Evolutionary conservation across 2,113 vertebrate genomes (phyloP).

Genomic region (Penelope pileata): DNA sequence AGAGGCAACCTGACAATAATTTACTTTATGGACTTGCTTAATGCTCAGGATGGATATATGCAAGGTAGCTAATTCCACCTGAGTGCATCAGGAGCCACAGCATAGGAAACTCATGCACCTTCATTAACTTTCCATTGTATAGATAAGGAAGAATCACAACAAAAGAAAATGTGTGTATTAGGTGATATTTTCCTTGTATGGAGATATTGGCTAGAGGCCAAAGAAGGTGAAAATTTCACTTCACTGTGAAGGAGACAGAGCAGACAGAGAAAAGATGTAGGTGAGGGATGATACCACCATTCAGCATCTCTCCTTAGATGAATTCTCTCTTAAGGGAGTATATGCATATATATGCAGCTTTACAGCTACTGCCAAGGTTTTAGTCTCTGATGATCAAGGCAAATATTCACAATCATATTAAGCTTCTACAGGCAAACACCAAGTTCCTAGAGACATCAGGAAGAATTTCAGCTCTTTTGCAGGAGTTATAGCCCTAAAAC

Average conservation of each 20-base stretch:
- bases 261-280: neutral
- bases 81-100: neutral
- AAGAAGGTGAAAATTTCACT: neutral
- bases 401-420: neutral
- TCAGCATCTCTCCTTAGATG: neutral
- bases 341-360: neutral
- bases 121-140: neutral
- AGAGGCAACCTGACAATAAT: neutral
- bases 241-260: neutral
- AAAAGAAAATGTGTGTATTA: neutral
- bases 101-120: neutral
- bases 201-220: neutral
- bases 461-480: neutral
- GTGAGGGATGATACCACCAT: rapidly evolving
- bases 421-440: neutral
- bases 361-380: neutral
- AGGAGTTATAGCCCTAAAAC: neutral
- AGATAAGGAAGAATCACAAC: neutral
- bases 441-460: neutral
- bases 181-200: neutral
- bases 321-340: neutral
- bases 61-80: neutral
- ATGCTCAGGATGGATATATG: neutral
- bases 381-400: neutral
- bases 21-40: neutral